Evolutionary conservation across 2,888 invertebrate species (phyloP).

Genomic region (Agrochola macilenta): DNA sequence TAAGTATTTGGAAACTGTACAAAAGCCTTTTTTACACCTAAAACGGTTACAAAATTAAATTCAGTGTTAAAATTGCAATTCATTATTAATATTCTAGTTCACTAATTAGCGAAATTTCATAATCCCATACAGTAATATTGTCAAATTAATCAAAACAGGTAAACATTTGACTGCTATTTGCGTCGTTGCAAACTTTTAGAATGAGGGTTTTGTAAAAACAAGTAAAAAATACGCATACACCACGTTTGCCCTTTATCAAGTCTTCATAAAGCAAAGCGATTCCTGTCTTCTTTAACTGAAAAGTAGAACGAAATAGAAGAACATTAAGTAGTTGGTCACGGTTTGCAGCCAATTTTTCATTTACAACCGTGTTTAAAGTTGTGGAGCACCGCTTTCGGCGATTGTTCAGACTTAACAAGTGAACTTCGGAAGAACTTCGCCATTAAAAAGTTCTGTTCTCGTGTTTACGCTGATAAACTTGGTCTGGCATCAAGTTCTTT

Average conservation of each 20-base stretch:
- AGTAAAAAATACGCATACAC: conserved; percentile 3
- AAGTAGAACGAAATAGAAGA: conserved; percentile 34
- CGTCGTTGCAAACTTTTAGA: too few relatives aligned
- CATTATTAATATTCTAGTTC: too few relatives aligned
- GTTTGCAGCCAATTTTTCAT: conserved; percentile 49
- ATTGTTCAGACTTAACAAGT: conserved; percentile 68
- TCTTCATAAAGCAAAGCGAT: not conserved
- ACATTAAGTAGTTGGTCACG: conserved; percentile 13
- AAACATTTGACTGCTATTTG: too few relatives aligned
- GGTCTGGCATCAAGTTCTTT: conserved; percentile 51
- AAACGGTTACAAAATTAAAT: too few relatives aligned
- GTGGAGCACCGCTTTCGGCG: conserved; percentile 65
- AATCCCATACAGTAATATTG: too few relatives aligned
- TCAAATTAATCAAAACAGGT: too few relatives aligned
- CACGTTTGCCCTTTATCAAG: not conserved
- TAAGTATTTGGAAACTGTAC: too few relatives aligned
- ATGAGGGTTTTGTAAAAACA: not conserved
- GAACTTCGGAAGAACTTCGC: conserved; percentile 70
- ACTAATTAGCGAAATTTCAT: too few relatives aligned
- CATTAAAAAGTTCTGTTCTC: conserved; percentile 71
- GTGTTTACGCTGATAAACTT: conserved; percentile 67
- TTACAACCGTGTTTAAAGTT: conserved; percentile 54
- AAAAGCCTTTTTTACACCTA: too few relatives aligned
- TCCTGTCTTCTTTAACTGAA: not conserved
- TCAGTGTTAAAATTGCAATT: too few relatives aligned